Percentiles rank a stretch among this genome's conserved stretches.
These are phyloP conservation scores for Polyommatus icarus DNA, from an alignment of 2,888 invertebrate species.

Conservation along the genomic window DNA sequence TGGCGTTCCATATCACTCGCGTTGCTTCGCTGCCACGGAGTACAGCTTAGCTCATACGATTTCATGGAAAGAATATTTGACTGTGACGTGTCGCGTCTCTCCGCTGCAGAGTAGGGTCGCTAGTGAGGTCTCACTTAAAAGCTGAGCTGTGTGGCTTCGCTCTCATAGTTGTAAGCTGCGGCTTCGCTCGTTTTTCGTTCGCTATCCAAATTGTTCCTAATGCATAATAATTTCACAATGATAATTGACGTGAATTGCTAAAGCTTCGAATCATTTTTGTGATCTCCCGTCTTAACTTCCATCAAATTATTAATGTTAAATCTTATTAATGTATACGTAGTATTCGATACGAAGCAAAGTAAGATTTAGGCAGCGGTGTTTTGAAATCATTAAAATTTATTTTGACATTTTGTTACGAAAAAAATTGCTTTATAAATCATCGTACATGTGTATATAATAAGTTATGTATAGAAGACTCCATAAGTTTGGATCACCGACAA, in stretches of 20 bases:
- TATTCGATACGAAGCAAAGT: neutral
- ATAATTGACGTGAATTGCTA: neutral
- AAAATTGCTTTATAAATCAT: constrained; percentile 1
- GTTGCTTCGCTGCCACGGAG: neutral
- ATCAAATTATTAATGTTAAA: constrained; percentile 16
- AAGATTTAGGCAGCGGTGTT: neutral
- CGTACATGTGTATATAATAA: neutral
- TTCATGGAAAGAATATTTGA: no score
- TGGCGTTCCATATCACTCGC: neutral
- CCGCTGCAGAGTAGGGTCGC: no score
- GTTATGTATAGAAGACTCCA: neutral
- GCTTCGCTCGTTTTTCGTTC: constrained; percentile 24
- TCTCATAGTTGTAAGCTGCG: neutral
- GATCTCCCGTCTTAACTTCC: constrained; percentile 28
- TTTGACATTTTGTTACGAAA: neutral
- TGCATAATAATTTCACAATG: neutral
- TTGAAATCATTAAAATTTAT: constrained; percentile 10
- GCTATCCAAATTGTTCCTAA: constrained; percentile 20
- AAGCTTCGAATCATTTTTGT: constrained; percentile 23
- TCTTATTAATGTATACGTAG: constrained; percentile 22
- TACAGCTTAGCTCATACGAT: no score
- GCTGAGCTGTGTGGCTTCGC: neutral
- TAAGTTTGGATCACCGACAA: neutral
- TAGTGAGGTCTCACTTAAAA: neutral
- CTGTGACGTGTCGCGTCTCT: neutral